Conservation (phyloP, 2,113 vertebrate genomes). For the Tetraodon nigroviridis region DNA sequence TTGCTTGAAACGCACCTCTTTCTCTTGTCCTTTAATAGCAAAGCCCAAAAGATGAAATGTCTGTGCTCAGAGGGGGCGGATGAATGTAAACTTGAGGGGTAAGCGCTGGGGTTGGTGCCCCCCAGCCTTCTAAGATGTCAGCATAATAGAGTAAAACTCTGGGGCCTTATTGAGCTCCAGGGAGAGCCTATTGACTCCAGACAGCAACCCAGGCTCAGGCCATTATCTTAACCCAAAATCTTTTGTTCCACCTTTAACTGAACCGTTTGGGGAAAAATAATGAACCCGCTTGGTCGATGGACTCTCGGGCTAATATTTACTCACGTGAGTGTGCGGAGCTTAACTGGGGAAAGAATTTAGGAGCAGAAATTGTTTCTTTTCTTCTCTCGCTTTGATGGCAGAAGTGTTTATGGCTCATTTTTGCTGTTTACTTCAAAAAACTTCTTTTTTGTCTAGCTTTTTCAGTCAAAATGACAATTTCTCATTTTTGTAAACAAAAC, state of each 20-base stretch:
- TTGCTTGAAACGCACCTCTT: neutral
- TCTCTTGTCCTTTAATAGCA: neutral
- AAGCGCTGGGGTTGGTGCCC: slow-evolving; percentile 61
- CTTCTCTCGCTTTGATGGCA: too few species aligned
- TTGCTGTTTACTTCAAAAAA: too few species aligned
- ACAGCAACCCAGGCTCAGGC: slow-evolving; percentile 43
- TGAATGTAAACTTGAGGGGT: slow-evolving; percentile 59
- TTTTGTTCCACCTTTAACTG: slow-evolving; percentile 54
- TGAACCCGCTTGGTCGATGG: slow-evolving; percentile 57
- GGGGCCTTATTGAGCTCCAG: slow-evolving; percentile 61
- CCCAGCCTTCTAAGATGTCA: slow-evolving; percentile 59
- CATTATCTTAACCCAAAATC: slow-evolving; percentile 60
- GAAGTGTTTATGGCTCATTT: too few species aligned
- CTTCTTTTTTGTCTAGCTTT: too few species aligned
- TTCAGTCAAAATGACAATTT: too few species aligned
- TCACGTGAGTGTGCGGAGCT: too few species aligned
- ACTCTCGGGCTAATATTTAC: slow-evolving; percentile 26
- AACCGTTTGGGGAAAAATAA: slow-evolving; percentile 54
- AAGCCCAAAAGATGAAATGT: slow-evolving; percentile 1
- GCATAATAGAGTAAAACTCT: slow-evolving; percentile 65
- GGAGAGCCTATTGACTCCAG: slow-evolving; percentile 59
- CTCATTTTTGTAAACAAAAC: too few species aligned
- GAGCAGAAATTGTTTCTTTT: too few species aligned
- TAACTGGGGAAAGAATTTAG: too few species aligned
- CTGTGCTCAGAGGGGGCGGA: slow-evolving; percentile 21